Conservation (phyloP, 2,888 invertebrate genomes). For the Amphipoea oculea region DNA sequence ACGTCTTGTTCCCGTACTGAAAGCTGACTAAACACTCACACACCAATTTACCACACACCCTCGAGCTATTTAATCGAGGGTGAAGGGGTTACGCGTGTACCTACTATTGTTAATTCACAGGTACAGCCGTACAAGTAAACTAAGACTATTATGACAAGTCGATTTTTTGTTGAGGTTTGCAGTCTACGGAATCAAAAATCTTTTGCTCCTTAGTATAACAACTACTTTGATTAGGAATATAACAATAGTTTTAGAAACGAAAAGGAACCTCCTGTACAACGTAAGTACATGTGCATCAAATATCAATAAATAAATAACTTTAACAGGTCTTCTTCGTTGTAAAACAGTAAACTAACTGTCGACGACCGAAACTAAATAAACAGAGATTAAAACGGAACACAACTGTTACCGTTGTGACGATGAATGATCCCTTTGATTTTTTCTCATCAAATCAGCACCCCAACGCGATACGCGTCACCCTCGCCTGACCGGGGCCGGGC, state of each 20-base stretch:
- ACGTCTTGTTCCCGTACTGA: conserved; percentile 61
- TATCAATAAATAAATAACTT: background rate
- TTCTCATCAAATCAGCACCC: conserved; percentile 58
- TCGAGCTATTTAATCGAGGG: conserved; percentile 74
- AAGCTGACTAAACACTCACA: conserved; percentile 70
- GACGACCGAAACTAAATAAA: conserved; percentile 1
- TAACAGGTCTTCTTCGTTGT: background rate
- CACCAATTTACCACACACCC: conserved; percentile 76
- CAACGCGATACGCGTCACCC: conserved; percentile 66
- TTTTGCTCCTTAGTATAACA: background rate
- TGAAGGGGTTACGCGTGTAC: conserved; percentile 69
- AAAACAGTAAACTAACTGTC: conserved; percentile 17
- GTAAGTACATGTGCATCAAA: background rate
- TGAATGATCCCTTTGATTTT: conserved; percentile 52
- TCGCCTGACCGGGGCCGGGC: conserved; percentile 56
- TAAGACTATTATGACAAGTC: conserved; percentile 39
- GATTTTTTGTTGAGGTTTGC: conserved; percentile 32
- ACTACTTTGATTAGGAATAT: background rate
- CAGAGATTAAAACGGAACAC: conserved; percentile 20
- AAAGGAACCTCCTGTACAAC: background rate
- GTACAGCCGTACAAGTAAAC: conserved; percentile 31
- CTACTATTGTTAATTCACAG: conserved; percentile 63
- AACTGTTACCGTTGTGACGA: conserved; percentile 34
- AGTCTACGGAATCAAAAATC: background rate
- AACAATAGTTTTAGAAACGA: background rate